Base-by-base conservation (phyloP, 2,888 invertebrate species). In the Schizaphis graminum region DNA sequence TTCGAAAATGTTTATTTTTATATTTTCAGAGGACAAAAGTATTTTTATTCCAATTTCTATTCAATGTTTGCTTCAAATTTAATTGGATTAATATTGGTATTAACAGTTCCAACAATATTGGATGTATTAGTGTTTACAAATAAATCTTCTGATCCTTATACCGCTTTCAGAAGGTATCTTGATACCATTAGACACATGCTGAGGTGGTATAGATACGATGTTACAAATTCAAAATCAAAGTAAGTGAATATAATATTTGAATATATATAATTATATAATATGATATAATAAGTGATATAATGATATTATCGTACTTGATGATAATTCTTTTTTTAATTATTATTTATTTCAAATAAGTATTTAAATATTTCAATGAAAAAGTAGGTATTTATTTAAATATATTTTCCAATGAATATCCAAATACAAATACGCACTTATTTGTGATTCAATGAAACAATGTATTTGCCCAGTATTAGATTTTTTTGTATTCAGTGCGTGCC, bases 111-210 rank as follows among this genome's bases (percentile, higher is more conserved):
- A 0, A 97, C 97, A 8, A 97, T 98, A 94, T 96, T 98, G 35
- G 94, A 95, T 84, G 95, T 95, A 53, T 94, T 95, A 1, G 92
- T 95, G 44, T 88, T 95, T 26, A 95, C 95, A 1, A 95, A 95
- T 35, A 95, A 95, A 94, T 95, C 95, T 0, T 95, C 95, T 16
- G 94, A 95, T 41, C 95, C 95, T 21, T 93, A 94, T 10, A 95
- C 95, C 88, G 95, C 95, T 57, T 95, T 95, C 94, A 95, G 95
- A 88, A 96, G 99, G 95, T 99, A 99, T 95, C 96, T 98, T 21
- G 97, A 97, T 13, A 99, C 99, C 0, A 96, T 98, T 86, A 96
- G 97, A 8, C 98, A 98, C 95, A 97, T 97, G 94, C 96, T 97
- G 35, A 96, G 97, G 8, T 99, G 99, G 99, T 98, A 98, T 95